Conservation (phyloP, 1,140 invertebrate genomes). For the Aplysia californica region DNA sequence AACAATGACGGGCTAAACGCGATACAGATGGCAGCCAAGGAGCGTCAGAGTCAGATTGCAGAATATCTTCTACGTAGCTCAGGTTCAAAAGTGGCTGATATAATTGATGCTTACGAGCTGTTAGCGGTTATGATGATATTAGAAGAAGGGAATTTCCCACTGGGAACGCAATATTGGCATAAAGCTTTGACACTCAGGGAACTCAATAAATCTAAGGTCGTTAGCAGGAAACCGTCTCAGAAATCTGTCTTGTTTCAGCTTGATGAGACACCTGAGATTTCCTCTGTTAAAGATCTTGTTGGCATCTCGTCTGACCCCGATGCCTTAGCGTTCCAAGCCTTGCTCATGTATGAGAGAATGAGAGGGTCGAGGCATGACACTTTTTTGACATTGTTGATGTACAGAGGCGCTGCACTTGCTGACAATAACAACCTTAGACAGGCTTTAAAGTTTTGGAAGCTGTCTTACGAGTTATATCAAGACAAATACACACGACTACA, state of each 20-base stretch:
- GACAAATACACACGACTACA: background rate
- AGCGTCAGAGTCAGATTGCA: background rate
- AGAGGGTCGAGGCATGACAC: background rate
- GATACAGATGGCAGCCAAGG: conserved; percentile 10
- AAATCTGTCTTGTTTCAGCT: background rate
- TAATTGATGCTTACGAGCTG: background rate
- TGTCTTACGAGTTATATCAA: background rate
- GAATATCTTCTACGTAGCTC: conserved; percentile 1
- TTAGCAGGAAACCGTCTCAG: background rate
- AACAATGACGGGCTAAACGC: background rate
- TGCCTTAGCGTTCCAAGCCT: background rate
- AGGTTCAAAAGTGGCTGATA: background rate
- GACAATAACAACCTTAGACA: conserved; percentile 5
- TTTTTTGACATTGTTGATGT: conserved; percentile 10
- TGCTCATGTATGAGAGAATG: conserved; percentile 12
- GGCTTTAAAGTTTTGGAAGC: conserved; percentile 1
- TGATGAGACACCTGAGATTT: background rate
- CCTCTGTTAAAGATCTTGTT: background rate
- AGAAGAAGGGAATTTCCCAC: background rate
- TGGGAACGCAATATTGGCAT: background rate
- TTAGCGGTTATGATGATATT: conserved; percentile 8
- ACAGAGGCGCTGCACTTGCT: conserved; percentile 1
- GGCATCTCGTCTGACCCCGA: background rate
- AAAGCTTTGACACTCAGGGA: conserved; percentile 2
- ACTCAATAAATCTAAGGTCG: background rate